Evolutionary conservation across 2,888 invertebrate genomes (phyloP), one percentile per base, ranked within the genome.

Genomic region (Cancer borealis): DNA sequence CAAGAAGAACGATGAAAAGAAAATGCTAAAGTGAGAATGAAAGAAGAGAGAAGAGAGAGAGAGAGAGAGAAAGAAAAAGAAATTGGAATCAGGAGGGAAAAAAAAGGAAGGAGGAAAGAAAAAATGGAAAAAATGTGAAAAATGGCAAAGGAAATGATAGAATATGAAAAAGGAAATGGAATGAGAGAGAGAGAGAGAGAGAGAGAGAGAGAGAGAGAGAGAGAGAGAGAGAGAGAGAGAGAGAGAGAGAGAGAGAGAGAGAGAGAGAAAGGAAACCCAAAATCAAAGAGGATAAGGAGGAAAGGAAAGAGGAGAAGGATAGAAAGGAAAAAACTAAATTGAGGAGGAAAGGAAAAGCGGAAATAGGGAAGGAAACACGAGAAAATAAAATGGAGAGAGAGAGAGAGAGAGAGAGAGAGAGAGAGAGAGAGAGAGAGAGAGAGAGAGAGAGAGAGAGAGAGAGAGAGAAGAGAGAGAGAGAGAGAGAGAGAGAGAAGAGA

Each of bases 341-440:
- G 39, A 39, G 39, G 39, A 39, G 39, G 39, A 39, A 39, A 2
- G 39, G 39, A 39, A 39, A 39, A 39, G 39, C 39, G 73, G 14
- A 66, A 66, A n/a, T 66, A 66, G 73, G 73, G n/a, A 66, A n/a
- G 73, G n/a, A n/a, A 66, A 21, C n/a, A 66, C n/a, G 17, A 66
- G 73, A 84, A 84, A 84, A 84, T 84, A 84, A 30, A 30, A 84
- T 8, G 10, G 30, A 84, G 30, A 84, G 84, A 84, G 30, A 84
- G 84, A 21, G 84, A 26, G 84, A 26, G 84, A 26, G 30, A 84
- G 84, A 84, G 84, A 30, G n/a, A 84, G n/a, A 26, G 30, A n/a
- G n/a, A 30, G 84, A 26, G 84, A 26, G 30, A 84, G n/a, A 84
- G 30, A n/a, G 30, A 39, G 84, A 84, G 84, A 84, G 84, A 84